These are phyloP conservation scores for Sardinella longiceps DNA, from an alignment of 2,797 vertebrate species.

Conservation along the genomic window DNA sequence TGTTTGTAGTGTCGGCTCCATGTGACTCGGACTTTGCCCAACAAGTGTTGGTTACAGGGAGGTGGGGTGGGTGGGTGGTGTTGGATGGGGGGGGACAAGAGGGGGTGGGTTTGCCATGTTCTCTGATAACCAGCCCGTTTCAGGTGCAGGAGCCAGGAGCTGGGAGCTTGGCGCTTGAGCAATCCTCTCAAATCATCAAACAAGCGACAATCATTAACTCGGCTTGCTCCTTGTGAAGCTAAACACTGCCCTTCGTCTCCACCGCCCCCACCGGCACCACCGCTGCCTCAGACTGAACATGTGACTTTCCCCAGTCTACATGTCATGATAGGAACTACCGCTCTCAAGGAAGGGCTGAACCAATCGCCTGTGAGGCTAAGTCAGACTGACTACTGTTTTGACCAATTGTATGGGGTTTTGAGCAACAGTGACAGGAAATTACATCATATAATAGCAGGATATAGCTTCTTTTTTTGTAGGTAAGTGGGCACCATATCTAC, in stretches of 20 bases:
- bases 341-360: background rate
- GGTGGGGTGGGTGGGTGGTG: constrained; percentile 37
- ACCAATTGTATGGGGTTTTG: background rate
- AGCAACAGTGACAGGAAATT: background rate
- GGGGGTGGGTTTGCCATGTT: constrained; percentile 49
- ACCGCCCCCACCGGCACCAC: constrained; percentile 51
- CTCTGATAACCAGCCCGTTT: constrained; percentile 54
- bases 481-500: background rate
- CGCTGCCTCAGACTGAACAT: constrained; percentile 38
- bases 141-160: constrained; percentile 48
- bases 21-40: constrained; percentile 71
- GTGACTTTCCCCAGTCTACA: constrained; percentile 58
- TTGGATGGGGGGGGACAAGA: no score
- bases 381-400: background rate
- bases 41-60: constrained; percentile 28
- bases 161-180: constrained; percentile 53
- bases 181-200: constrained; percentile 74
- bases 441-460: background rate
- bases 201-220: constrained; percentile 76
- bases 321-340: background rate
- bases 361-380: constrained; percentile 5
- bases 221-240: constrained; percentile 26
- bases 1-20: constrained; percentile 44
- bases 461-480: background rate
- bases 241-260: constrained; percentile 31